These are phyloP conservation scores for Ectemnius cavifrons DNA, from an alignment of 2,888 invertebrate species.

Conservation along the genomic window DNA sequence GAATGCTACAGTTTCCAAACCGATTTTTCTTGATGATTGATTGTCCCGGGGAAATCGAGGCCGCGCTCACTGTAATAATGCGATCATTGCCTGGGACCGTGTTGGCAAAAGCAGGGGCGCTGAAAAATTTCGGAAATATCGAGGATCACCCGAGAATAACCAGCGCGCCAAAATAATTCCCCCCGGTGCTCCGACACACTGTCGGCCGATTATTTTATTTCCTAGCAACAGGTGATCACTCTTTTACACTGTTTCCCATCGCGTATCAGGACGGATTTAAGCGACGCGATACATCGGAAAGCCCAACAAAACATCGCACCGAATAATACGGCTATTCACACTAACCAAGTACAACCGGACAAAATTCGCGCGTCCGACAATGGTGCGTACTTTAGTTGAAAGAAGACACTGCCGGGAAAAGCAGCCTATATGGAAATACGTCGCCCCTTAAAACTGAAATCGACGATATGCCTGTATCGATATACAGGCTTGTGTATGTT, in stretches of 20 bases:
- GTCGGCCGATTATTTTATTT: conserved; percentile 53
- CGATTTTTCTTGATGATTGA: conserved; percentile 36
- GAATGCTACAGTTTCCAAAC: conserved; percentile 26
- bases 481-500: no score
- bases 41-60: conserved; percentile 41
- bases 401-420: no score
- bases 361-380: conserved; percentile 1
- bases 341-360: conserved; percentile 26
- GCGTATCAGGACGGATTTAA: conserved; percentile 25
- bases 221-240: conserved; percentile 56
- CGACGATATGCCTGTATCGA: no score
- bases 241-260: conserved; percentile 62
- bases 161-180: conserved; percentile 43
- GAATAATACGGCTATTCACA: conserved; percentile 22
- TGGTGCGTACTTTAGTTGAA: neutral
- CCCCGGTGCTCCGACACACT: conserved; percentile 37
- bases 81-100: conserved; percentile 27
- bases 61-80: conserved; percentile 34
- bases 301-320: conserved; percentile 20
- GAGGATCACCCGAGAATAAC: no score
- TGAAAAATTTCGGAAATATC: conserved; percentile 34
- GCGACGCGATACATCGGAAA: conserved; percentile 21
- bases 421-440: no score
- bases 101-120: neutral
- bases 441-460: no score